Evolutionary conservation across 2,113 vertebrate genomes (phyloP).

Genomic region (Saccopteryx bilineata): DNA sequence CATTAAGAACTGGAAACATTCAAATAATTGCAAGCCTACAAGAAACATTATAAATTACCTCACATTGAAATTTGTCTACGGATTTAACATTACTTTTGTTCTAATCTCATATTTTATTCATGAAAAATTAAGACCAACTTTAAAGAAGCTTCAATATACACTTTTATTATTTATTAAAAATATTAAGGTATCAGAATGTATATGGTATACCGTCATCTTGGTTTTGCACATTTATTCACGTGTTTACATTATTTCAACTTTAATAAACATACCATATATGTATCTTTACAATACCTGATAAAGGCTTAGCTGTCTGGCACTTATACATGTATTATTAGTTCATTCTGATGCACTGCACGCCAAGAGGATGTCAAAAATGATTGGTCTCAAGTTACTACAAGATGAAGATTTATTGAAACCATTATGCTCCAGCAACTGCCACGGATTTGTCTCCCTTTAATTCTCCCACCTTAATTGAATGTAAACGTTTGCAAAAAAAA

Average conservation of each 20-base stretch:
- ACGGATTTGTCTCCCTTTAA: constrained; percentile 72
- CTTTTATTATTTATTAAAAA: constrained; percentile 89
- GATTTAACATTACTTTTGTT: constrained; percentile 63
- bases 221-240: constrained; percentile 85
- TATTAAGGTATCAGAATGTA: constrained; percentile 86
- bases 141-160: constrained; percentile 82
- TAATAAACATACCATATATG: constrained; percentile 87
- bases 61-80: constrained; percentile 4
- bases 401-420: constrained; percentile 84
- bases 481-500: constrained; percentile 85
- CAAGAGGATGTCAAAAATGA: constrained; percentile 69
- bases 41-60: constrained; percentile 58
- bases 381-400: constrained; percentile 79
- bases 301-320: constrained; percentile 87
- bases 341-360: constrained; percentile 77
- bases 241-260: constrained; percentile 86
- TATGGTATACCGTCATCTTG: constrained; percentile 82
- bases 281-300: constrained; percentile 89
- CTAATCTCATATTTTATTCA: constrained; percentile 66
- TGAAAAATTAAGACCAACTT: constrained; percentile 85
- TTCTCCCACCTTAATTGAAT: constrained; percentile 81
- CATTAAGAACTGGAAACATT: constrained; percentile 20
- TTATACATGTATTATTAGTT: constrained; percentile 83
- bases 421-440: constrained; percentile 80
- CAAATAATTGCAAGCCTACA: constrained; percentile 40